Base-by-base conservation (phyloP, 2,797 vertebrate genomes). In the Sebastolobus altivelis region DNA sequence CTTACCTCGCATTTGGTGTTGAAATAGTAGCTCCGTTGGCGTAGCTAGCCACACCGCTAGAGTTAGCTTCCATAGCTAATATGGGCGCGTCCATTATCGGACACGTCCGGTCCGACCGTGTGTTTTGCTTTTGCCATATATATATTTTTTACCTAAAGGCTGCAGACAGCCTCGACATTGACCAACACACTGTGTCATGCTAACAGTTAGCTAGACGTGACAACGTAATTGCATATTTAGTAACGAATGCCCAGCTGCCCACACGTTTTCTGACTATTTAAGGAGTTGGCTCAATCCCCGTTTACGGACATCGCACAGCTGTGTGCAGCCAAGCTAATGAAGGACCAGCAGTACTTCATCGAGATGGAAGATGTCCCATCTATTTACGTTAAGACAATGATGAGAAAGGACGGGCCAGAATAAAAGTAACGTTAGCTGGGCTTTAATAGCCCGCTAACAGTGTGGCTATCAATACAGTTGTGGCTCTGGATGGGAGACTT, bases 81-180 rank as follows among this genome's bases (percentile, higher is more conserved):
- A 2, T 2, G 1, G 0, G 11, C 1, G 62, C 56, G 3, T 54
- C 88, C 49, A 83, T 88, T 89, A 83, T 91, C 91, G 84, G 91
- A 90, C 88, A 65, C 12, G 9, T n/a, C 25, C 25, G 25, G 6
- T 5, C 1, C 9, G n/a, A 4, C 2, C 10, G 20, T 10, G 8
- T 22, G 7, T 3, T 37, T 3, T 7, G 3, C 3, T 31, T 14
- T 27, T 20, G 18, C 2, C 8, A 4, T 0, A 49, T 35, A 29
- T 27, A 3, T 2, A 1, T 46, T 18, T 52, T 49, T 49, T 49
- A 49, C 3, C 1, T 16, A 16, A 25, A 2, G 4, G 7, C 12
- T 46, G 3, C 31, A 10, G 20, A 20, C 11, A 66, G 56, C 6
- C 4, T 56, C 3, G 13, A 5, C 13, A 4, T 1, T 1, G 12